Evolutionary conservation across 2,797 vertebrate species (phyloP).

Genomic region (Buceros bicornis): DNA sequence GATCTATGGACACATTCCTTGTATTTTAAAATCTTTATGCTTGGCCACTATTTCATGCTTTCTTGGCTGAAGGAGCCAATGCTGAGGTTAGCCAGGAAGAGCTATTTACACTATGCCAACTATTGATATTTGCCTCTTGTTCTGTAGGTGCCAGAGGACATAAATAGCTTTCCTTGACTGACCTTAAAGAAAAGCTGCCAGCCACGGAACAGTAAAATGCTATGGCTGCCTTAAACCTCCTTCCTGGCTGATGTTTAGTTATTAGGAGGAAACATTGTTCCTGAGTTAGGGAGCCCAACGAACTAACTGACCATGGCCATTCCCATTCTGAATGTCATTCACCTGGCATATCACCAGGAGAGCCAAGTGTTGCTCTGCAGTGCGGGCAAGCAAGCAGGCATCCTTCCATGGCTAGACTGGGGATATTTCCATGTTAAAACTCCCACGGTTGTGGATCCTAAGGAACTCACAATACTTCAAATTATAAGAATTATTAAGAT

Average conservation of each 20-base stretch:
- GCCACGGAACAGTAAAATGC: not conserved
- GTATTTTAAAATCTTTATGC: not conserved
- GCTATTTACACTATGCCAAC: not conserved
- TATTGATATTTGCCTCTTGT: not conserved
- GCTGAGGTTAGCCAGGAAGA: not conserved
- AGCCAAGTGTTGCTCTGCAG: not conserved
- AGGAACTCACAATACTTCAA: not conserved
- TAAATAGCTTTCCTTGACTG: not conserved
- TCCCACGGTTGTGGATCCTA: not conserved
- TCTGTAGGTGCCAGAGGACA: not conserved
- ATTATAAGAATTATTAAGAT: not conserved
- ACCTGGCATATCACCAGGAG: not conserved
- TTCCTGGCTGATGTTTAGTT: not conserved
- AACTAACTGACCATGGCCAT: not conserved
- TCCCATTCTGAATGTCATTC: not conserved
- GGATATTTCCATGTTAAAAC: not conserved
- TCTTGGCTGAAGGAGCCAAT: not conserved
- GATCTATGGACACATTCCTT: not conserved
- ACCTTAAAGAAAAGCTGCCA: constrained; percentile 12
- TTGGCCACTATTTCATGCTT: constrained; percentile 14
- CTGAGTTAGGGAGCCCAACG: not conserved
- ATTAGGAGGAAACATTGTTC: not conserved
- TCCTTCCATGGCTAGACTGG: not conserved
- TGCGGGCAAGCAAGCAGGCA: not conserved
- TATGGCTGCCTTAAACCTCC: not conserved